Base-by-base conservation (phyloP, 2,113 vertebrate species). In the Siniperca knerii region DNA sequence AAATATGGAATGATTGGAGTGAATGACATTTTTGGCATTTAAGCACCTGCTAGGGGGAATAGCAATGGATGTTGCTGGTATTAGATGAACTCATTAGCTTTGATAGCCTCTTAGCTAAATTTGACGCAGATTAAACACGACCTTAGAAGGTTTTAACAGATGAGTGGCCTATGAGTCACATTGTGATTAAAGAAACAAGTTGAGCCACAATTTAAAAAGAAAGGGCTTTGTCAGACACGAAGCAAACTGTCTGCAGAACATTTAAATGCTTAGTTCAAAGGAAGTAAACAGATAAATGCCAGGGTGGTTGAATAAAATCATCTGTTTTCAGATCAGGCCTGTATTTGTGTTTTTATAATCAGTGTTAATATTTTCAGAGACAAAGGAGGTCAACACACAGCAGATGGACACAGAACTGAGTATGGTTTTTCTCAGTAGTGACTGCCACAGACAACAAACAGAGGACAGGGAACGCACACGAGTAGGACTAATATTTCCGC, bases 61-160 rank as follows among this genome's bases (percentile, higher is more conserved):
- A 1, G 52, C 58, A 60, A 0, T 35, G 72, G 6, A 13, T 78
- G 65, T 25, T 58, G 40, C 68, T 60, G 11, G 35, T 77, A 46
- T 52, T 66, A 71, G 35, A 18, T 25, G 3, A 85, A 50, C 12
- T 54, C n/a, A 29, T 84, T 73, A 74, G 33, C n/a, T 75, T 79
- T 75, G 1, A n/a, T 40, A 55, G 66, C 52, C n/a, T 83, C 11
- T 66, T n/a, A 40, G 62, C 35, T 68, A 20, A 25, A 75, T 29
- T 44, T 68, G 10, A 72, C 25, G 50, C n/a, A 75, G 61, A 82
- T 76, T 81, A 74, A 78, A 62, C 37, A 82, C 4, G 13, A 46
- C 42, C 55, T 60, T 42, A 74, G 48, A 50, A n/a, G 55, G 21
- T 57, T 79, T 55, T 23, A 76, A 89, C 71, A 75, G 52, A 79